Percentiles rank a stretch among this genome's conserved stretches.
phyloP scores from a whole-genome alignment of 2,888 invertebrate species.

The Scaptodrosophila latifasciaeformis region DNA sequence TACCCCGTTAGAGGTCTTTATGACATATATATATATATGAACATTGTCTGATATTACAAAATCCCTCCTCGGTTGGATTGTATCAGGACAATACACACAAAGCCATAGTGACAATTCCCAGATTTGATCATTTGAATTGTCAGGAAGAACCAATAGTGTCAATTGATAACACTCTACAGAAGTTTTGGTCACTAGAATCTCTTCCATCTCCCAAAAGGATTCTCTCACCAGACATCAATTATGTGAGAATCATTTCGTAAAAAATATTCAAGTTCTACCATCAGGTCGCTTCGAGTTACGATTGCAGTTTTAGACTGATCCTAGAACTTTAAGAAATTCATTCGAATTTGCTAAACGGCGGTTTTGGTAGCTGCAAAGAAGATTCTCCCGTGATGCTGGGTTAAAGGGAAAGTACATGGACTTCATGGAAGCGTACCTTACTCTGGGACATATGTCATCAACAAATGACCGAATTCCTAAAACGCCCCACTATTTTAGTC shows the following conservation, averaged over 20 bases:
- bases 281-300: neutral
- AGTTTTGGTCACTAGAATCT: too few relatives aligned
- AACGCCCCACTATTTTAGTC: neutral
- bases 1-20: too few relatives aligned
- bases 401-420: neutral
- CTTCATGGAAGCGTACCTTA: too few relatives aligned
- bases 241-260: neutral
- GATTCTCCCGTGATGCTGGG: neutral
- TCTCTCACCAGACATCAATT: neutral
- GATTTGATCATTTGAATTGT: neutral
- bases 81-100: neutral
- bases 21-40: too few relatives aligned
- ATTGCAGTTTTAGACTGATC: neutral
- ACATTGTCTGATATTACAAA: neutral
- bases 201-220: too few relatives aligned
- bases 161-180: too few relatives aligned
- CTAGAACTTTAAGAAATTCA: neutral
- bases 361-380: neutral
- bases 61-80: neutral
- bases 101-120: neutral
- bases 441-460: neutral
- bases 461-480: too few relatives aligned
- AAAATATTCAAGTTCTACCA: too few relatives aligned
- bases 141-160: neutral
- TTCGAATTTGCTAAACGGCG: neutral